Percentiles rank a stretch among this genome's conserved stretches.
phyloP scores from a whole-genome alignment of 1,140 invertebrate genomes.

The Anoplophora glabripennis region DNA sequence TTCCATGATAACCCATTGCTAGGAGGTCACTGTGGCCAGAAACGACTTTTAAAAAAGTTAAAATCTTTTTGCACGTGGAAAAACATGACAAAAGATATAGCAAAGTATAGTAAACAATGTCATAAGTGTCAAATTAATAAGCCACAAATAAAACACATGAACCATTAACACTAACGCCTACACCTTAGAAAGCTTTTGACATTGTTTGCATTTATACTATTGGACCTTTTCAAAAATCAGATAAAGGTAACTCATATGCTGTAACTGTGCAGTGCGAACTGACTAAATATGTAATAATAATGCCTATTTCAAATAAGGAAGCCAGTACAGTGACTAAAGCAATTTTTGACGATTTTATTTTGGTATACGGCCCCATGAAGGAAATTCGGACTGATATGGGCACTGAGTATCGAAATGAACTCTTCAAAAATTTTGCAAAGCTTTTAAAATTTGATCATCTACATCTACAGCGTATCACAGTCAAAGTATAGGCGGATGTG shows the following conservation, averaged over 20 bases:
- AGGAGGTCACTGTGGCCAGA: too few species aligned
- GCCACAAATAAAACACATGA: too few species aligned
- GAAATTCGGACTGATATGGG: conserved; percentile 14
- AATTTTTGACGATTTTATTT: conserved; percentile 15
- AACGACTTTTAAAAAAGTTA: conserved; percentile 13
- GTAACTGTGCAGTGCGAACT: too few species aligned
- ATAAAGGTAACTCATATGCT: too few species aligned
- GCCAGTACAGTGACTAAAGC: conserved; percentile 10
- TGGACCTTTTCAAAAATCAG: too few species aligned
- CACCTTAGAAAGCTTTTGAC: too few species aligned
- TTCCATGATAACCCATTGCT: too few species aligned
- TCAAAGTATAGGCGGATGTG: conserved; percentile 7
- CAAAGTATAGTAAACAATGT: conserved; percentile 4
- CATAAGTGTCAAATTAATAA: neutral
- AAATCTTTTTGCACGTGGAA: conserved; percentile 2
- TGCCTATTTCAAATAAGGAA: neutral
- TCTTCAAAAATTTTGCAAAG: neutral
- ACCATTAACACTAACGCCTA: too few species aligned
- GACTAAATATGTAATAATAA: too few species aligned
- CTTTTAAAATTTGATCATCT: too few species aligned
- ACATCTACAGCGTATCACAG: conserved; percentile 9
- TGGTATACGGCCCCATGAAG: conserved; percentile 13
- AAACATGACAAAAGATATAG: conserved; percentile 6
- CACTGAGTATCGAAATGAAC: conserved; percentile 5
- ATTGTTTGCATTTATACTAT: too few species aligned